Base-by-base conservation (phyloP, 2,888 invertebrate genomes). In the Gymnoscelis rufifasciata region DNA sequence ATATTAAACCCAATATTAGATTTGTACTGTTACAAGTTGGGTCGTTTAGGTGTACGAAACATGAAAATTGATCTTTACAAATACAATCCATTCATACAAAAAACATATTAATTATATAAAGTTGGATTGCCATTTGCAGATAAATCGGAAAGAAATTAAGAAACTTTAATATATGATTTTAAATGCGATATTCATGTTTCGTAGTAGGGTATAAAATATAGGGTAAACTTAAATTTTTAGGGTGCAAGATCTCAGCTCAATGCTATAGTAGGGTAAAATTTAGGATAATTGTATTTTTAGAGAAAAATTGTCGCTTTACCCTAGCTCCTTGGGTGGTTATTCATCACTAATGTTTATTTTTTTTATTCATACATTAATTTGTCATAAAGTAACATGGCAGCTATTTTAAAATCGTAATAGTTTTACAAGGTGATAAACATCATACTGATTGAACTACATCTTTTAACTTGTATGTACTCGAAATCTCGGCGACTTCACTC, bases 181-280 rank as follows among this genome's bases (percentile, higher is more conserved):
- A n/a, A n/a, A 27, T 39, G 14, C 39, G 24, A 38, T 54, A 51
- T 53, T 55, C 53, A 52, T 57, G 57, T 43, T 49, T 49, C 47
- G 49, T 41, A 37, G 2, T 43, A 51, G 45, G 27, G 19, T 38
- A 39, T 29, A 42, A 13, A 41, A 24, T 35, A 49, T 53, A 51
- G 51, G 47, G 51, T 50, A 47, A 52, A 51, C 35, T 58, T 57
- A 58, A 58, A 59, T 59, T 52, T 45, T 56, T 62, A 64, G 62
- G 54, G 77, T 79, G 80, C 78, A 77, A 86, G 87, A 88, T 88
- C 87, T 88, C 88, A 86, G 87, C 88, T 87, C 88, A 88, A 88
- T 71, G 82, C 83, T 86, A 86, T 50, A 68, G 68, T 83, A 83
- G 82, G 78, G 68, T 82, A 78, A 66, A 52, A 57, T 63, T 51